Evolutionary conservation across 2,888 invertebrate species (phyloP).

Genomic region (Tetrapedia diversipes): DNA sequence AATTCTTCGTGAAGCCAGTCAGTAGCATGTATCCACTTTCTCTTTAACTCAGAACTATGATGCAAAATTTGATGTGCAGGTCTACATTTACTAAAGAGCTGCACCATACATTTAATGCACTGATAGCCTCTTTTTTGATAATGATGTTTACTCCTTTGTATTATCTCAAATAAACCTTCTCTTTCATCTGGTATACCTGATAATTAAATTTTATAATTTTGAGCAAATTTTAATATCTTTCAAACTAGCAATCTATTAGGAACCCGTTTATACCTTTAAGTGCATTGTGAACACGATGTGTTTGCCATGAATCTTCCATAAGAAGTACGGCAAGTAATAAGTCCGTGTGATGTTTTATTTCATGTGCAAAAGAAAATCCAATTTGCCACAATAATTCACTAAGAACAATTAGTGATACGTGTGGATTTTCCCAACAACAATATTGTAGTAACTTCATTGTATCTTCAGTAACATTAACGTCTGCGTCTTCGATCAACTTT

Average conservation of each 20-base stretch:
- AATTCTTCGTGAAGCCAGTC: constrained; percentile 98
- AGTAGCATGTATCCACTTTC: constrained; percentile 94
- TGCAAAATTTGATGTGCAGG: constrained; percentile 92
- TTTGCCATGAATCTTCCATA: constrained; percentile 98
- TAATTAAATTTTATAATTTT: constrained; percentile 18
- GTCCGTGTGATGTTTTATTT: constrained; percentile 96
- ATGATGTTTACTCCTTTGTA: constrained; percentile 95
- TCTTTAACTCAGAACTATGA: constrained; percentile 90
- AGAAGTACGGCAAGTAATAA: constrained; percentile 93
- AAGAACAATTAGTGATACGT: constrained; percentile 94
- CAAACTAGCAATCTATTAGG: background rate
- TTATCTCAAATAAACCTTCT: constrained; percentile 96
- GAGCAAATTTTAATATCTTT: background rate
- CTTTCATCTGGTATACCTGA: constrained; percentile 90
- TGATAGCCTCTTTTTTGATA: constrained; percentile 98
- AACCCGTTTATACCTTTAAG: constrained; percentile 88
- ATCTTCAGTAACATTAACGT: constrained; percentile 95
- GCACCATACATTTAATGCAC: constrained; percentile 97
- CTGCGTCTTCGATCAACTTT: constrained; percentile 97
- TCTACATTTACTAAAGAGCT: constrained; percentile 93
- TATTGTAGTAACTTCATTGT: constrained; percentile 95
- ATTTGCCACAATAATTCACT: constrained; percentile 96
- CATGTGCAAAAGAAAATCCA: constrained; percentile 95
- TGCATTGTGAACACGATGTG: constrained; percentile 96
- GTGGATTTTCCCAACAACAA: constrained; percentile 98